phyloP scores from a whole-genome alignment of 1,140 invertebrate genomes.

The Coelopa frigida region DNA sequence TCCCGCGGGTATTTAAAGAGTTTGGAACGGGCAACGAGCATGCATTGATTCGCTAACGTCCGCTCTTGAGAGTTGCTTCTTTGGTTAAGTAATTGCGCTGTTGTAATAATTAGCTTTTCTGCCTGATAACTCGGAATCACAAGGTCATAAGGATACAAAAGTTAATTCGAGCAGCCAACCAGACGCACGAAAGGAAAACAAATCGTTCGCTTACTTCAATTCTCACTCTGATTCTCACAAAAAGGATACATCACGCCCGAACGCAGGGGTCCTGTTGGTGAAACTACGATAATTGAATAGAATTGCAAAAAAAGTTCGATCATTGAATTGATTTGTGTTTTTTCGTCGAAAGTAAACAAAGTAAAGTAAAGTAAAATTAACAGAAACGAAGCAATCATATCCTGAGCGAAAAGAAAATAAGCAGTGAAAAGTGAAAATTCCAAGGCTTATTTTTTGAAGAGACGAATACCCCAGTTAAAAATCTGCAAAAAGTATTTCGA shows the following conservation, averaged over 20 bases:
- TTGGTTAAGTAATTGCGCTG: slow-evolving; percentile 21
- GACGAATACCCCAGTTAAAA: slow-evolving; percentile 3
- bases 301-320: slow-evolving; percentile 1
- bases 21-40: slow-evolving; percentile 32
- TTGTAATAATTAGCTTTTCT: slow-evolving; percentile 41
- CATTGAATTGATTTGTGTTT: no score
- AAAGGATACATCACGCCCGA: no score
- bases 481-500: slow-evolving; percentile 35
- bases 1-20: slow-evolving; percentile 41
- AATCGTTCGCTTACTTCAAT: no score
- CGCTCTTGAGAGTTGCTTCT: slow-evolving; percentile 44
- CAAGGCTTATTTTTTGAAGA: slow-evolving; percentile 35
- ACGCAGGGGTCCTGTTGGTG: slow-evolving; percentile 7
- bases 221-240: no score
- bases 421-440: slow-evolving; percentile 44
- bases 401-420: slow-evolving; percentile 27
- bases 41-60: slow-evolving; percentile 46
- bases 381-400: slow-evolving; percentile 18
- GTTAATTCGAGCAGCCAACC: slow-evolving; percentile 1
- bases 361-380: no score
- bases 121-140: slow-evolving; percentile 4
- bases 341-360: no score
- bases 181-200: slow-evolving; percentile 1
- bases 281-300: background rate
- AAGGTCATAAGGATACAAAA: slow-evolving; percentile 14